phyloP scores from a whole-genome alignment of 2,113 vertebrate species.

The Kryptolebias marmoratus region DNA sequence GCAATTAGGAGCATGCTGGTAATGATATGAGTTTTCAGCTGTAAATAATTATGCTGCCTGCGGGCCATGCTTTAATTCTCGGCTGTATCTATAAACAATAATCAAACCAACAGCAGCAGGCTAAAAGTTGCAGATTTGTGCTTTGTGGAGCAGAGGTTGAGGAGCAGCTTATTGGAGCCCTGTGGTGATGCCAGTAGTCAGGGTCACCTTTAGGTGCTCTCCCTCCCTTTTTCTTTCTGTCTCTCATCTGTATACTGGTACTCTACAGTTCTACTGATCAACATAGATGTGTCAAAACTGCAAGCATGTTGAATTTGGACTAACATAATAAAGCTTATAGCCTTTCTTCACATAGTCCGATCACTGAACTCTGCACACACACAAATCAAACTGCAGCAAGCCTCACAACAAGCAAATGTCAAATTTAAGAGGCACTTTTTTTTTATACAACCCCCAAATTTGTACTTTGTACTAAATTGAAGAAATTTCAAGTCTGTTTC shows the following conservation, averaged over 20 bases:
- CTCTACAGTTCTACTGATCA: conserved; percentile 87
- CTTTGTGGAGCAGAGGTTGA: conserved; percentile 84
- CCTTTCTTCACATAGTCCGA: background rate
- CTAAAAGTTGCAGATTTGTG: conserved; percentile 87
- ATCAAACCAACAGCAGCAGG: conserved; percentile 97
- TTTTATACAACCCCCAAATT: too few relatives aligned
- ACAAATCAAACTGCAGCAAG: too few relatives aligned
- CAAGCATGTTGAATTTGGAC: conserved; percentile 4
- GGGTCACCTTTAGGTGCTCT: conserved; percentile 91
- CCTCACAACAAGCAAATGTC: too few relatives aligned
- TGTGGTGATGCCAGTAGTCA: conserved; percentile 89
- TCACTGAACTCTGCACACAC: too few relatives aligned
- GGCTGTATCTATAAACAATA: conserved; percentile 99
- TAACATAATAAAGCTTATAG: background rate
- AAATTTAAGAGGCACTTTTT: too few relatives aligned
- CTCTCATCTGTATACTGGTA: conserved; percentile 79
- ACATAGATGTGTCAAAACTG: conserved; percentile 52
- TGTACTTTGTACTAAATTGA: too few relatives aligned
- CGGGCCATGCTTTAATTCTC: conserved; percentile 98
- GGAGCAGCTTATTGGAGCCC: conserved; percentile 83
- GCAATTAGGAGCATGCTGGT: conserved; percentile 99
- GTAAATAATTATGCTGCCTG: conserved; percentile 99
- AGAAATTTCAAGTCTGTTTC: too few relatives aligned
- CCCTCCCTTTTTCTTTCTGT: conserved; percentile 30
- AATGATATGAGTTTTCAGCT: conserved; percentile 99